A percentile compares a stretch with the other conserved stretches of the same genome.
phyloP scores from a whole-genome alignment of 2,113 vertebrate genomes.

The Labeo rohita region DNA sequence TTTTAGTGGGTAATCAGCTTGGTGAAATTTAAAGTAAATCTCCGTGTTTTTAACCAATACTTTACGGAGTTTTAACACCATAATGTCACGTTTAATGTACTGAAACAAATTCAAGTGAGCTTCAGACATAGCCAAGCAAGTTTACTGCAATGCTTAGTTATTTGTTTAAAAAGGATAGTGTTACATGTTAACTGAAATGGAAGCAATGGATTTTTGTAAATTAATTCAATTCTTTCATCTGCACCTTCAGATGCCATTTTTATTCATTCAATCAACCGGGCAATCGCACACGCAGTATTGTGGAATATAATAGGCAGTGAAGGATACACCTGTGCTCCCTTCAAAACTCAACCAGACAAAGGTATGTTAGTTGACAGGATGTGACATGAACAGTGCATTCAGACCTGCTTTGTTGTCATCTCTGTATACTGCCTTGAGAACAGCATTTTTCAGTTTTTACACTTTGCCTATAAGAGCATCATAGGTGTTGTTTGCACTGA shows the following conservation, averaged over 20 bases:
- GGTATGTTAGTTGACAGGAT: not conserved
- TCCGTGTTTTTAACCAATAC: too few species aligned
- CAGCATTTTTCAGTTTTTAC: not conserved
- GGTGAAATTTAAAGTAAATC: too few species aligned
- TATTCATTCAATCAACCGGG: not conserved
- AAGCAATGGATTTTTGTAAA: not conserved
- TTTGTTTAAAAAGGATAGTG: too few species aligned
- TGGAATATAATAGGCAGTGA: not conserved
- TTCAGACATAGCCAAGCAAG: not conserved
- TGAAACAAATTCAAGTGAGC: not conserved
- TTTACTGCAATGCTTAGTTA: too few species aligned
- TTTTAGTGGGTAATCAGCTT: too few species aligned
- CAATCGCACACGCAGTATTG: not conserved
- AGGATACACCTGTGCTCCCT: slow-evolving; percentile 2
- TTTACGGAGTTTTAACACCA: not conserved
- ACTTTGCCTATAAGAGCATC: not conserved
- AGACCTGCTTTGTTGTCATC: not conserved
- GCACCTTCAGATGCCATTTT: not conserved
- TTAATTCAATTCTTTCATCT: not conserved
- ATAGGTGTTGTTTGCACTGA: not conserved
- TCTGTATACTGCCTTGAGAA: not conserved
- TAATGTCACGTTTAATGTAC: not conserved
- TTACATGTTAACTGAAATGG: not conserved
- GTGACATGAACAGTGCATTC: not conserved
- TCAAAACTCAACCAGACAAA: not conserved